Evolutionary conservation across 1,140 invertebrate genomes (phyloP).

Genomic region (Drosophila micromelanica): DNA sequence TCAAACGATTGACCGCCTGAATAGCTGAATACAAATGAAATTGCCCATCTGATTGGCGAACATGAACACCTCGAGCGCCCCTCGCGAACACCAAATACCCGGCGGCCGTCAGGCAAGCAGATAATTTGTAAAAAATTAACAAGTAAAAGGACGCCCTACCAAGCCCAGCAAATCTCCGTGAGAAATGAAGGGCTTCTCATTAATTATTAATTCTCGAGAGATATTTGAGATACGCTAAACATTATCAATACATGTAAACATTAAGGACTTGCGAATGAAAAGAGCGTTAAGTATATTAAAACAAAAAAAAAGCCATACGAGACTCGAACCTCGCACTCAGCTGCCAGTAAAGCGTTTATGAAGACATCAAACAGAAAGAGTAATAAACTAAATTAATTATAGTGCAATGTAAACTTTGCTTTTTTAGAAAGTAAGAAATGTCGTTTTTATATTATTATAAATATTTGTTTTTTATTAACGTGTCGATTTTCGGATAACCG

Average conservation of each 20-base stretch:
- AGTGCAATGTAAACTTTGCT: no score
- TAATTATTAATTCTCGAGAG: conserved; percentile 27
- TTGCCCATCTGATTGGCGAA: conserved; percentile 11
- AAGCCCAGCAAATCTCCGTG: not conserved
- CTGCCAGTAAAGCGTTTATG: not conserved
- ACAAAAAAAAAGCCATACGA: no score
- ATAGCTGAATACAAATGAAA: conserved; percentile 2
- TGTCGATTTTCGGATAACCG: not conserved
- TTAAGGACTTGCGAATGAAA: no score
- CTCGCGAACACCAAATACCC: not conserved
- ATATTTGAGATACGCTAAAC: no score
- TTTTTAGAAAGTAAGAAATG: no score
- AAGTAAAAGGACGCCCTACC: conserved; percentile 11
- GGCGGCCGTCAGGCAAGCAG: conserved; percentile 10
- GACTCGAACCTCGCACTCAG: not conserved
- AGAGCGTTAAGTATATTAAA: no score
- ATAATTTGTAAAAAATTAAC: conserved; percentile 46
- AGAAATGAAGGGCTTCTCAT: conserved; percentile 8
- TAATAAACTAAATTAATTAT: no score
- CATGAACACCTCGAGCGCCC: not conserved
- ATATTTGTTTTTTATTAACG: no score
- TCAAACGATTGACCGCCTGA: conserved; percentile 24
- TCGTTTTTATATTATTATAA: no score
- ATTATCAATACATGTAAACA: no score
- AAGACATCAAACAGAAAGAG: not conserved